Conservation (phyloP, 2,113 vertebrate genomes). For the Urocynchramus pylzowi region DNA sequence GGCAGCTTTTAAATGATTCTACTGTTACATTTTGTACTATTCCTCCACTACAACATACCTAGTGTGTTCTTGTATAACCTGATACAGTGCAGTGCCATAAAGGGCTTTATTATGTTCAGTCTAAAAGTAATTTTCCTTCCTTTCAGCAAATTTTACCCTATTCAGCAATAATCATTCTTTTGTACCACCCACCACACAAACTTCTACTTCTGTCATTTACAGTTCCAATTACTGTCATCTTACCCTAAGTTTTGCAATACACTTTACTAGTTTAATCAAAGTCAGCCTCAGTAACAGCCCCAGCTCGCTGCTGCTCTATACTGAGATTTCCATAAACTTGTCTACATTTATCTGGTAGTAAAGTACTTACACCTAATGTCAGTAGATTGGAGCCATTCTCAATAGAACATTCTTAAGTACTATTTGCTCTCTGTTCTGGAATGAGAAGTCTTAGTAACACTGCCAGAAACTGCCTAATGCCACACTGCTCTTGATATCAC, state of each 20-base stretch:
- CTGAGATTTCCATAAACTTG: not conserved
- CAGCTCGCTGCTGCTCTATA: not conserved
- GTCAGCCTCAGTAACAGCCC: not conserved
- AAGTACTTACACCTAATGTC: not conserved
- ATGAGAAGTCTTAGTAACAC: not conserved
- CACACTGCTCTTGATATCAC: not conserved
- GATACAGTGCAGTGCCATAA: not conserved
- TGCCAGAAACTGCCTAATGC: not conserved
- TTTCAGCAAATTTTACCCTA: not conserved
- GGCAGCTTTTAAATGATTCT: not conserved
- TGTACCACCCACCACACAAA: not conserved
- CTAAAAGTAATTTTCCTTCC: not conserved
- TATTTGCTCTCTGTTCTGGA: not conserved
- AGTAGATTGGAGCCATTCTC: not conserved
- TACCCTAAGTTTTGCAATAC: not conserved
- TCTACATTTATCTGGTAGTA: not conserved
- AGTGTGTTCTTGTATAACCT: not conserved
- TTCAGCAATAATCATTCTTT: not conserved
- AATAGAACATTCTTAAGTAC: not conserved
- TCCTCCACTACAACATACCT: not conserved
- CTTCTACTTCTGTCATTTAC: not conserved
- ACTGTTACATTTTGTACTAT: not conserved
- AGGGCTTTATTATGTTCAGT: not conserved
- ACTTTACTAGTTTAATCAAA: not conserved
- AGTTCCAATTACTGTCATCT: not conserved